phyloP scores from a whole-genome alignment of 2,113 vertebrate genomes.

The Rattus norvegicus region GRCr8 NC_086030.1:35482001-35482500 shows the following conservation, averaged over 20 bases:
- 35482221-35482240: neutral
- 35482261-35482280: neutral
- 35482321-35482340: neutral
- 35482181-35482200: too few relatives aligned
- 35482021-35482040: too few relatives aligned
- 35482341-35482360: neutral
- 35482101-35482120: too few relatives aligned
- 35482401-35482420: neutral
- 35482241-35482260: neutral
- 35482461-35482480: too few relatives aligned
- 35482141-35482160: too few relatives aligned
- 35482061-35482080: too few relatives aligned
- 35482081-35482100: too few relatives aligned
- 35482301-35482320: neutral
- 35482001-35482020: too few relatives aligned
- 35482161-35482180: too few relatives aligned
- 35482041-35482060: too few relatives aligned
- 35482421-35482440: too few relatives aligned
- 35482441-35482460: neutral
- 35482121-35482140: too few relatives aligned
- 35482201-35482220: neutral
- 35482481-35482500: neutral
- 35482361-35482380: neutral
- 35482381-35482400: rapidly evolving
- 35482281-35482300: neutral